phyloP scores from a whole-genome alignment of 2,113 vertebrate genomes.

The Eonycteris spelaea region DNA sequence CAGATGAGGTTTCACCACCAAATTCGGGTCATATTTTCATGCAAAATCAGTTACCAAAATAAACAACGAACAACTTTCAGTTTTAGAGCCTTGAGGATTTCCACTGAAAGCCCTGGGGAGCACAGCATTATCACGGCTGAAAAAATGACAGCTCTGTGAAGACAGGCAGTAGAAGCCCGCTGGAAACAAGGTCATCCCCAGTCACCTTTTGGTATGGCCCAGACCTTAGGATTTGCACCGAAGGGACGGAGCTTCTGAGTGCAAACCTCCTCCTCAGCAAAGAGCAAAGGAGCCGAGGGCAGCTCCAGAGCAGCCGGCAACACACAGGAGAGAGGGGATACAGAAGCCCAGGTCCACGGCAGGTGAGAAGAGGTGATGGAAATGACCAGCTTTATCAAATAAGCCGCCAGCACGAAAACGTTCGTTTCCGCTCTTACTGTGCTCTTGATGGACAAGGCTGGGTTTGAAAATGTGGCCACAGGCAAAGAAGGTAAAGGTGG shows the following conservation, averaged over 20 bases:
- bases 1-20: not conserved
- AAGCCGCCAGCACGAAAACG: not conserved
- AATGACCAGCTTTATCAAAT: no score
- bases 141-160: not conserved
- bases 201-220: accelerated
- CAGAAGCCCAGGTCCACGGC: accelerated
- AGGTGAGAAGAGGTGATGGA: accelerated
- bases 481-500: not conserved
- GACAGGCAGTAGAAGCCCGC: not conserved
- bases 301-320: not conserved
- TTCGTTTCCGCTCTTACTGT: accelerated
- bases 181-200: not conserved
- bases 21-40: not conserved
- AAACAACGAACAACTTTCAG: not conserved
- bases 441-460: not conserved
- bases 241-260: accelerated
- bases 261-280: not conserved
- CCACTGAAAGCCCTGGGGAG: not conserved
- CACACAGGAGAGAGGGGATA: accelerated
- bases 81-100: not conserved
- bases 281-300: not conserved
- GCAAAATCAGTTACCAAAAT: not conserved
- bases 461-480: not conserved
- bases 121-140: not conserved
- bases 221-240: not conserved